phyloP scores from a whole-genome alignment of 2,888 invertebrate genomes.

The Protophormia terraenovae region DNA sequence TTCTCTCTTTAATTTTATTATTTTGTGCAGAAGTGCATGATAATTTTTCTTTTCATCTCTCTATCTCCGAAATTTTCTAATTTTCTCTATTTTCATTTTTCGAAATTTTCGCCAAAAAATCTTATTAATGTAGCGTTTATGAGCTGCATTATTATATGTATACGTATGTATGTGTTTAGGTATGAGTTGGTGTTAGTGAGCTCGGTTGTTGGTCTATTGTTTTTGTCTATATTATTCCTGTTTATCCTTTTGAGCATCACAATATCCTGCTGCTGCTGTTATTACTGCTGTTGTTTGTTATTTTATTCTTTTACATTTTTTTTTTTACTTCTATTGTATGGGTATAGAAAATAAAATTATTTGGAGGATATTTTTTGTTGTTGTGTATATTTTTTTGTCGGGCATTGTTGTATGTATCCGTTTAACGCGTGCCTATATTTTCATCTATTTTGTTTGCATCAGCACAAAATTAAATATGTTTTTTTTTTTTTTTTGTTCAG shows the following conservation, averaged over 20 bases:
- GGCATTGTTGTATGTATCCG: conserved; percentile 46
- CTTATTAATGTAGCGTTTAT: conserved; percentile 16
- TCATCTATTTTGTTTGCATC: conserved; percentile 35
- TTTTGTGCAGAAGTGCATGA: conserved; percentile 45
- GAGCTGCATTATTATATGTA: neutral
- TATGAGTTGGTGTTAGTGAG: neutral
- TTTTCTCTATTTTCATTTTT: conserved; percentile 33
- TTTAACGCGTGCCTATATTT: conserved; percentile 33
- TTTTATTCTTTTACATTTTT: neutral
- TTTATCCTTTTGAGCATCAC: conserved; percentile 47
- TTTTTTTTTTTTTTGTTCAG: conserved; percentile 2
- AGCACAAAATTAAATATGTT: conserved; percentile 38
- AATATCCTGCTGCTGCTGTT: conserved; percentile 45
- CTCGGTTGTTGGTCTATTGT: conserved; percentile 26
- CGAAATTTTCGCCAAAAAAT: conserved; percentile 5
- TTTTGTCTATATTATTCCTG: conserved; percentile 46
- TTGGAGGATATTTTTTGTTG: conserved; percentile 39
- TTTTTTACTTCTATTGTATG: conserved; percentile 29
- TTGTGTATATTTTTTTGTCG: conserved; percentile 29
- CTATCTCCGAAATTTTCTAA: conserved; percentile 18
- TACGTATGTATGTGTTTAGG: neutral
- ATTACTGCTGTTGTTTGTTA: conserved; percentile 7
- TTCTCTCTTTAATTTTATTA: neutral
- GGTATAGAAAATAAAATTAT: conserved; percentile 49
- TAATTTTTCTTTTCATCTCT: neutral